phyloP scores from a whole-genome alignment of 2,797 vertebrate genomes.

The Zonotrichia albicollis region DNA sequence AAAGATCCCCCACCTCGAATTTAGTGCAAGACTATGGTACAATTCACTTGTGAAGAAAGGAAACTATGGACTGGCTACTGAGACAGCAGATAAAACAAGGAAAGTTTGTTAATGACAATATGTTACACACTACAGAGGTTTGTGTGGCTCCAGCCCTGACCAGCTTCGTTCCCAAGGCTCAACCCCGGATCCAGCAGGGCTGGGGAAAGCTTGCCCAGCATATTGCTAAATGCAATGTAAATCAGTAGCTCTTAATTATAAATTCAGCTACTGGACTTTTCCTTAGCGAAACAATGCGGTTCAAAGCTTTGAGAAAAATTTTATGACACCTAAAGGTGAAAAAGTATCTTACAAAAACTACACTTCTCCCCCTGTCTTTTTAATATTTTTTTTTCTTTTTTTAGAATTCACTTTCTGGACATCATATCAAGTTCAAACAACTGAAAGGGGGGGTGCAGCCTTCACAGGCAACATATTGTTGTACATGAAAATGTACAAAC shows the following conservation, averaged over 20 bases:
- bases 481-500: neutral
- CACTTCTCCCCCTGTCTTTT: accelerated
- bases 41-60: conserved; percentile 10
- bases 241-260: neutral
- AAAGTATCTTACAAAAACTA: neutral
- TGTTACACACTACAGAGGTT: neutral
- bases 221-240: neutral
- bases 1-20: neutral
- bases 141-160: neutral
- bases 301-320: neutral
- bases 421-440: neutral
- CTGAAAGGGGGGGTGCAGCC: neutral
- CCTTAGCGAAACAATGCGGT: neutral
- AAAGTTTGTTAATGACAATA: neutral
- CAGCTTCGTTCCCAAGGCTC: neutral
- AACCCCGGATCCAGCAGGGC: neutral
- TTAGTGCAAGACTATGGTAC: neutral
- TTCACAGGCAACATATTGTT: neutral
- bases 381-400: neutral
- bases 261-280: neutral
- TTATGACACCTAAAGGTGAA: neutral
- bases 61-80: neutral
- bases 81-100: neutral
- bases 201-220: neutral
- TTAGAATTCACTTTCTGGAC: neutral